A percentile compares a stretch with the other conserved stretches of the same genome.
These are phyloP conservation scores for Orchestes rusci DNA, from an alignment of 2,888 invertebrate species.

Conservation along the genomic window DNA sequence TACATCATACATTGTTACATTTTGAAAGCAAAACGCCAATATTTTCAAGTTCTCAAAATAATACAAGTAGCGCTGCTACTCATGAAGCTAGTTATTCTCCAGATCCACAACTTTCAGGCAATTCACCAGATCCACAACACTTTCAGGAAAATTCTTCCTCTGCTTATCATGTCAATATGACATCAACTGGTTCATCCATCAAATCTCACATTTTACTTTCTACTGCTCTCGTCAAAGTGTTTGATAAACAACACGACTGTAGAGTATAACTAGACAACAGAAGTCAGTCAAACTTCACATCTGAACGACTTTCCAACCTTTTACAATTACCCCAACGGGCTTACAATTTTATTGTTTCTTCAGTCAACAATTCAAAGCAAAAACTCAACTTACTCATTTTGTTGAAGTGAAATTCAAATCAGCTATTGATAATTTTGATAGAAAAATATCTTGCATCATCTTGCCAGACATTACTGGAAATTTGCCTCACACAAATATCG, in stretches of 20 bases:
- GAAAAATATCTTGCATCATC: constrained; percentile 6
- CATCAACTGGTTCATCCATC: not conserved
- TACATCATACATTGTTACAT: constrained; percentile 18
- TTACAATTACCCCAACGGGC: no score
- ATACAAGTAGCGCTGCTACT: not conserved
- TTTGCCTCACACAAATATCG: constrained; percentile 7
- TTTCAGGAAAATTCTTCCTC: not conserved
- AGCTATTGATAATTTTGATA: not conserved
- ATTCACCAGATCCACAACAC: not conserved
- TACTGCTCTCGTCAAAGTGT: constrained; percentile 11
- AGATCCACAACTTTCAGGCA: no score
- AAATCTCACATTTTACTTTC: constrained; percentile 10
- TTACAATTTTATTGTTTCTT: no score
- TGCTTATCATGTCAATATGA: not conserved
- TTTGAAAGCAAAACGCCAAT: not conserved
- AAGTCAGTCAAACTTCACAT: not conserved
- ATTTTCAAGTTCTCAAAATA: not conserved
- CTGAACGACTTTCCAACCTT: not conserved
- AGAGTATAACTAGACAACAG: not conserved
- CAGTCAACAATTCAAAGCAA: no score
- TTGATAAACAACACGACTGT: constrained; percentile 1
- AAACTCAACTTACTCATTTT: not conserved
- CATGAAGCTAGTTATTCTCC: not conserved
- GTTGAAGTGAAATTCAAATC: constrained; percentile 5
- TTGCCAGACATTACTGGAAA: constrained; percentile 10